Evolutionary conservation across 2,888 invertebrate species (phyloP), one percentile per base, ranked within the genome.

Genomic region (Arge pagana): DNA sequence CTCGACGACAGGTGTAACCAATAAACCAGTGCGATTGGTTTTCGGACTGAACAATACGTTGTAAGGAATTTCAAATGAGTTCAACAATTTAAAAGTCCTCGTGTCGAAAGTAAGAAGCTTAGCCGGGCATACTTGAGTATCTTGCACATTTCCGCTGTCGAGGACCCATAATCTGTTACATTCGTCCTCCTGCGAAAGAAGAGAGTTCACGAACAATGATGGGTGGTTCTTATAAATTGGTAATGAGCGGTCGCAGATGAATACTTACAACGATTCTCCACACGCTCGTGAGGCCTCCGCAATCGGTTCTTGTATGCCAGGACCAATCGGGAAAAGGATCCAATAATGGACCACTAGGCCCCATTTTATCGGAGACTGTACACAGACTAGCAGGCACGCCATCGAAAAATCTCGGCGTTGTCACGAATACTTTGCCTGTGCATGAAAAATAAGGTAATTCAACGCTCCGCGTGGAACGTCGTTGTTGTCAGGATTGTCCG

Each of bases 61-160:
- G 0, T 42, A 4, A 1, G 67, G 61, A 37, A 73, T 66, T 7
- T 4, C 35, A 1, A 62, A n/a, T 16, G 40, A 53, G 5, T 63
- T 63, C 16, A 77, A 43, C 24, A 78, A 55, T 19, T 52, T 49
- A 50, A 78, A 68, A 0, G 80, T 85, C 26, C 65, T 64, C 43
- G 90, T 74, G 72, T 90, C 85, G 64, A 90, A 89, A 1, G 86
- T 84, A 0, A 90, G 73, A 8, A 92, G 71, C 70, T 91, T 87
- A 0, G 91, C 85, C 0, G 83, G 81, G 63, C 92, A 93, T 8
- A 79, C 65, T 61, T 82, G 81, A 0, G 65, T 57, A 0, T 81
- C 80, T 0, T 80, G 83, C 36, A 87, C 80, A 64, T 81, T 81
- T 10, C 89, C 89, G 0, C 83, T 78, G 65, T 89, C 89, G 70